Evolutionary conservation across 2,888 invertebrate species (phyloP), one percentile per base, ranked within the genome.

Genomic region (Bursaphelenchus okinawaensis): DNA sequence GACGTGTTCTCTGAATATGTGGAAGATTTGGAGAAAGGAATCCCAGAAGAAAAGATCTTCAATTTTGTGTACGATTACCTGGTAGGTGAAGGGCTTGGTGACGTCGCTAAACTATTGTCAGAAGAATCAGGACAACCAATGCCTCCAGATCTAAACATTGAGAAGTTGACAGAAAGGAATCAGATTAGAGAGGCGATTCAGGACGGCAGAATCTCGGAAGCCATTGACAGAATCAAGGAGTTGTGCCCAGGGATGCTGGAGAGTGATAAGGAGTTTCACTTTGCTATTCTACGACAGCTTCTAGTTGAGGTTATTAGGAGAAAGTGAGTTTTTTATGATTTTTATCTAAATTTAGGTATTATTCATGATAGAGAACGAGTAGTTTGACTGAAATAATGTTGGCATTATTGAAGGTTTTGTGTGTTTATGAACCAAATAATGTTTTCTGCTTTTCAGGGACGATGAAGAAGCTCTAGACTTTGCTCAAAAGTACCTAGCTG

Each of bases 11-110:
- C 22, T n/a, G 55, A 59, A 23, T 59, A 55, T 27, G 51, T 59
- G n/a, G 22, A 26, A n/a, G 52, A 50, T 23, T 40, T 23, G 3
- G 52, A 59, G 12, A 59, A 20, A 20, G 50, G 22, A 1, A 9
- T 59, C 12, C 6, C 22, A 12, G 60, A 59, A 7, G 66, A 52
- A 23, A 72, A 71, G 50, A 93, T 96, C 91, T 95, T 96, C 85
- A 91, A 91, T 84, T 87, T 96, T 71, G 93, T 96, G 74, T 95
- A 96, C 94, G 94, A 96, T 86, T 96, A 96, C 85, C 87, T 96
- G 80, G 93, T 95, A 52, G 94, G 93, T 86, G 86, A 86, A 76
- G 86, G 86, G 0, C 86, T 85, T 74, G 85, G 95, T 85, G 96
- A 96, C 84, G 95, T 95, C 4, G 95, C 95, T 0, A 90, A 95